phyloP scores from a whole-genome alignment of 2,797 vertebrate genomes.

The Leucoraja ocellata region DNA sequence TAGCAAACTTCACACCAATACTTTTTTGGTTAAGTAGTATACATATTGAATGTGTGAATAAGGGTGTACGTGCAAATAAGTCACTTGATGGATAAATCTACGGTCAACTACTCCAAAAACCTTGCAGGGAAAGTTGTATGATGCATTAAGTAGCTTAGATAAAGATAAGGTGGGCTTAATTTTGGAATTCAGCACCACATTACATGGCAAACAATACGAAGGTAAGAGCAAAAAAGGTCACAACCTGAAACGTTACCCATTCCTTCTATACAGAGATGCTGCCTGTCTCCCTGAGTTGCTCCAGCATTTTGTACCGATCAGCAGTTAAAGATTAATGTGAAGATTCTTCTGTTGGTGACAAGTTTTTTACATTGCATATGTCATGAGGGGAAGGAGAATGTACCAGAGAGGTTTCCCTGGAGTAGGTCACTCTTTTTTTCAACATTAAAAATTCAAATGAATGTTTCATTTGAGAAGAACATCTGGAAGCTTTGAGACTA shows the following conservation, averaged over 20 bases:
- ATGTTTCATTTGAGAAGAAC: neutral
- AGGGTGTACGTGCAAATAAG: neutral
- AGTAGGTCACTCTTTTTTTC: neutral
- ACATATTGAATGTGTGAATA: neutral
- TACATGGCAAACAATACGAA: neutral
- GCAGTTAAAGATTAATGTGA: no score
- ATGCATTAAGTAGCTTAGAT: neutral
- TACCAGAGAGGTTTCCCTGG: neutral
- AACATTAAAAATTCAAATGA: neutral
- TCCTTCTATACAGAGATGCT: no score
- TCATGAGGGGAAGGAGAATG: neutral
- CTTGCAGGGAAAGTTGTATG: neutral
- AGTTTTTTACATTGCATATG: neutral
- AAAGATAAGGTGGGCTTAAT: neutral
- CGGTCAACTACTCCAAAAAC: neutral
- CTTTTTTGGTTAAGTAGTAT: neutral
- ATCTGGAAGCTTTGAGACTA: neutral
- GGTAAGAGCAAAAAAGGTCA: no score
- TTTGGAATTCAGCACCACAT: neutral
- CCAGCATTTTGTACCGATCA: no score
- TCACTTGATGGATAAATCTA: neutral
- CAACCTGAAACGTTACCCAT: no score
- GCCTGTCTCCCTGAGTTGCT: no score
- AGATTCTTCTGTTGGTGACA: neutral
- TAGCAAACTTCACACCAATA: neutral